Conservation (phyloP, 2,797 vertebrate species). For the Sebastes matsubarae region DNA sequence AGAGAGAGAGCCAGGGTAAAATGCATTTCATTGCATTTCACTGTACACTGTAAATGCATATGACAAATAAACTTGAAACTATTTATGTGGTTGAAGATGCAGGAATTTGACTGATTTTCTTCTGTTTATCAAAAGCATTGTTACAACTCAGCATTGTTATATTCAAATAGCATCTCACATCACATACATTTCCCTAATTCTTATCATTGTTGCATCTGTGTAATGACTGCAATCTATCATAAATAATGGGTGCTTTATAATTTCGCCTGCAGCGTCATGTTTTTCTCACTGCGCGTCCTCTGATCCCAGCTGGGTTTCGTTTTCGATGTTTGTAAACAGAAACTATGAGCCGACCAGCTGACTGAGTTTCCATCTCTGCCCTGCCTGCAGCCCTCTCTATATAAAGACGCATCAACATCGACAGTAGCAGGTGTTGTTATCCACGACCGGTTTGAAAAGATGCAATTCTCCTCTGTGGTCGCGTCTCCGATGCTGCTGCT, state of each 20-base stretch:
- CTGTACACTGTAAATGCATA: no score
- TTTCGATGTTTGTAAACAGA: constrained; percentile 62
- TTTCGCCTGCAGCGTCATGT: no score
- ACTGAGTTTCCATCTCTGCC: accelerated
- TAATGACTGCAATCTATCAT: background rate
- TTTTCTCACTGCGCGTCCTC: background rate
- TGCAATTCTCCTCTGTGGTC: constrained; percentile 35
- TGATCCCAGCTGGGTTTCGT: constrained; percentile 25
- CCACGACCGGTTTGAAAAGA: background rate
- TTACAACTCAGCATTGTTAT: background rate
- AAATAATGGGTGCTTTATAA: background rate
- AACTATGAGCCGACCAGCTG: constrained; percentile 26
- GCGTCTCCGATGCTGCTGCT: constrained; percentile 46
- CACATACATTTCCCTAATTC: background rate
- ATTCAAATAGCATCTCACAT: background rate
- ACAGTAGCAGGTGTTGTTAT: no score
- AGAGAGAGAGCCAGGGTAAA: no score
- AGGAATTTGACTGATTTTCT: background rate
- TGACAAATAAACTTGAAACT: no score
- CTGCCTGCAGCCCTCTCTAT: background rate
- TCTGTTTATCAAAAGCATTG: background rate
- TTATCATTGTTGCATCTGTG: background rate
- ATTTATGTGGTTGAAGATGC: no score
- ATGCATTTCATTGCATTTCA: no score
- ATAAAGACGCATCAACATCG: background rate